Conservation (phyloP, 2,888 invertebrate genomes). For the Drosophila barbarae region DNA sequence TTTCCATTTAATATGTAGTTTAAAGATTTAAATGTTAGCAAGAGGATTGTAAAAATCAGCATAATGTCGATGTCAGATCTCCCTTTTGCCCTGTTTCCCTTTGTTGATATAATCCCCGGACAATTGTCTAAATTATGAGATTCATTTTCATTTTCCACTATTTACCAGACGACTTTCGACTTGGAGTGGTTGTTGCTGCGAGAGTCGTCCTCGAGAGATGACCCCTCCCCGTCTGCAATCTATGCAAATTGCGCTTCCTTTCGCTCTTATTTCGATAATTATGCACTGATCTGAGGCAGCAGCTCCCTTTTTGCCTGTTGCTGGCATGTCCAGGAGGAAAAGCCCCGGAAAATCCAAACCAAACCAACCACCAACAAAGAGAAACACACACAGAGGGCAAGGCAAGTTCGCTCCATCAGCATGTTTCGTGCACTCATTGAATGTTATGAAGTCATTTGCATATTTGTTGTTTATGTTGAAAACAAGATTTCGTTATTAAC, state of each 20-base stretch:
- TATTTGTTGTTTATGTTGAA: slow-evolving; percentile 71
- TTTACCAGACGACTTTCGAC: slow-evolving; percentile 4
- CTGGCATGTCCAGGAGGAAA: slow-evolving; percentile 21
- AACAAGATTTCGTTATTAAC: slow-evolving; percentile 73
- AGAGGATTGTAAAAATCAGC: not conserved
- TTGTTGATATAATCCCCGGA: slow-evolving; percentile 6
- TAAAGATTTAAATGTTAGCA: too few relatives aligned
- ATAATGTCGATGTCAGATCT: not conserved
- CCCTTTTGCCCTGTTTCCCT: not conserved
- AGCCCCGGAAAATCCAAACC: slow-evolving; percentile 11
- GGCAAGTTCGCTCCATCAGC: slow-evolving; percentile 46
- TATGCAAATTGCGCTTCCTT: slow-evolving; percentile 59
- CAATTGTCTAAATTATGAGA: slow-evolving; percentile 9
- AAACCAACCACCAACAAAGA: not conserved
- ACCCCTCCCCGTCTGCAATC: slow-evolving; percentile 25
- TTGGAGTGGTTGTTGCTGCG: slow-evolving; percentile 1
- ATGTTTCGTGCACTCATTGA: slow-evolving; percentile 51
- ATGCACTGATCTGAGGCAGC: slow-evolving; percentile 27
- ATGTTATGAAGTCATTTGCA: slow-evolving; percentile 68
- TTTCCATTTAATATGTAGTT: too few relatives aligned
- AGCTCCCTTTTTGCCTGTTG: slow-evolving; percentile 20
- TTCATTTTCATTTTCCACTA: slow-evolving; percentile 15
- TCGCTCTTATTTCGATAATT: slow-evolving; percentile 48
- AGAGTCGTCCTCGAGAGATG: slow-evolving; percentile 9
- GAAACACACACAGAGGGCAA: not conserved